Evolutionary conservation across 2,888 invertebrate genomes (phyloP).

Genomic region (Rhopalosiphum nymphaeae): DNA sequence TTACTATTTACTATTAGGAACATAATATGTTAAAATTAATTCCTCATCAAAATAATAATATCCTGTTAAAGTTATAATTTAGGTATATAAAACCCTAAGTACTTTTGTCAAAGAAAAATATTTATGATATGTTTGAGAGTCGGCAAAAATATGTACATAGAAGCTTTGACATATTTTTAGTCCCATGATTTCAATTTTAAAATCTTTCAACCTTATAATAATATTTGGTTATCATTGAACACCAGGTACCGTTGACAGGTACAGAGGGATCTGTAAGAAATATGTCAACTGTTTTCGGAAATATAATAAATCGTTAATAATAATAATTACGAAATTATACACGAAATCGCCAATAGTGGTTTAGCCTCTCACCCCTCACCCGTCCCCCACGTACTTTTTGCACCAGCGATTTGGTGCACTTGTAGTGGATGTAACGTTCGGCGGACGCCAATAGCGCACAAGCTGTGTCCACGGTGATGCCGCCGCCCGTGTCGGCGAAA

Average conservation of each 20-base stretch:
- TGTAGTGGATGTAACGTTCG: conserved; percentile 94
- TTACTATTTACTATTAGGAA: neutral
- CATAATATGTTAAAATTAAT: neutral
- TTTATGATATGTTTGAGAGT: neutral
- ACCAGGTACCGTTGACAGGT: too few species aligned
- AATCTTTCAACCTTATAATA: neutral
- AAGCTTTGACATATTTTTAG: neutral
- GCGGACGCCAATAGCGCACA: conserved; percentile 92
- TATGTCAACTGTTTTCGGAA: neutral
- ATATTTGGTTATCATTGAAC: neutral
- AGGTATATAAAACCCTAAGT: neutral
- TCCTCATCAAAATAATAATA: neutral
- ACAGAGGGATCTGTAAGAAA: neutral
- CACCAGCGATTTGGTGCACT: conserved; percentile 92
- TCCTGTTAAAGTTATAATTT: neutral
- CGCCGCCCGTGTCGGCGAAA: conserved; percentile 93
- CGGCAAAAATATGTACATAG: neutral
- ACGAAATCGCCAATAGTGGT: neutral
- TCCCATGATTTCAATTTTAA: neutral
- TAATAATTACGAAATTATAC: neutral
- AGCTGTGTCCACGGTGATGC: conserved; percentile 94
- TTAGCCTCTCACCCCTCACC: neutral
- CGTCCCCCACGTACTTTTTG: conserved; percentile 79
- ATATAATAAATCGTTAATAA: neutral
- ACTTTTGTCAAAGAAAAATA: neutral